These are phyloP conservation scores for Calameuta idolon DNA, from an alignment of 2,888 invertebrate species.

Conservation along the genomic window DNA sequence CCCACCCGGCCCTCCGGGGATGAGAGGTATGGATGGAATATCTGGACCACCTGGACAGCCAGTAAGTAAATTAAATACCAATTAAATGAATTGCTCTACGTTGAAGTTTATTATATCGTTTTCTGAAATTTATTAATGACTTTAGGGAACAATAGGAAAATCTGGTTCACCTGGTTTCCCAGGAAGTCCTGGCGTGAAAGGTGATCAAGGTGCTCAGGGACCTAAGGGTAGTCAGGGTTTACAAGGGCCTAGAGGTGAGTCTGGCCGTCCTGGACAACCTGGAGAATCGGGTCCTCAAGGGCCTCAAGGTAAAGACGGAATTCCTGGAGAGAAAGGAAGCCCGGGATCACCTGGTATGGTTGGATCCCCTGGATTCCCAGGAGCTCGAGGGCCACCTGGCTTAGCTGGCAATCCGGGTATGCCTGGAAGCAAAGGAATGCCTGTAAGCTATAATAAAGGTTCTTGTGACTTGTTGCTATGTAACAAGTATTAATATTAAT, in stretches of 20 bases:
- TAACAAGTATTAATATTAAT: neutral
- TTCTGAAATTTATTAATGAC: slow-evolving; percentile 25
- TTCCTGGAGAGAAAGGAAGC: slow-evolving; percentile 84
- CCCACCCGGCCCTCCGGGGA: slow-evolving; percentile 80
- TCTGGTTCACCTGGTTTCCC: slow-evolving; percentile 88
- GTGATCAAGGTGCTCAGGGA: slow-evolving; percentile 80
- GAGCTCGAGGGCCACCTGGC: slow-evolving; percentile 83
- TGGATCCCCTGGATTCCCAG: slow-evolving; percentile 86
- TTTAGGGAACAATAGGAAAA: slow-evolving; percentile 83
- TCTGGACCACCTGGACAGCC: slow-evolving; percentile 82
- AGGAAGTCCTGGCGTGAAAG: slow-evolving; percentile 84
- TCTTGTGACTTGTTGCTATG: neutral
- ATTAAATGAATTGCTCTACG: neutral
- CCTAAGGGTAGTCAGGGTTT: slow-evolving; percentile 85
- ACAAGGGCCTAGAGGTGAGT: slow-evolving; percentile 84
- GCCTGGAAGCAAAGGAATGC: slow-evolving; percentile 81
- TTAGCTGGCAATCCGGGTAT: slow-evolving; percentile 79
- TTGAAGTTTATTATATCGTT: slow-evolving; percentile 24
- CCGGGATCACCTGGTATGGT: slow-evolving; percentile 78
- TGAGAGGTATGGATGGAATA: slow-evolving; percentile 83
- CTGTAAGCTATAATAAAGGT: slow-evolving; percentile 67
- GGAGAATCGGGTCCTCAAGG: slow-evolving; percentile 84
- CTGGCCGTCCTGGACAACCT: slow-evolving; percentile 81
- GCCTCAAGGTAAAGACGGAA: slow-evolving; percentile 82
- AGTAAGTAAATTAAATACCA: slow-evolving; percentile 65